Percentiles rank a stretch among this genome's conserved stretches.
Conservation (phyloP, 2,888 invertebrate species). For the Brenthis hecate region DNA sequence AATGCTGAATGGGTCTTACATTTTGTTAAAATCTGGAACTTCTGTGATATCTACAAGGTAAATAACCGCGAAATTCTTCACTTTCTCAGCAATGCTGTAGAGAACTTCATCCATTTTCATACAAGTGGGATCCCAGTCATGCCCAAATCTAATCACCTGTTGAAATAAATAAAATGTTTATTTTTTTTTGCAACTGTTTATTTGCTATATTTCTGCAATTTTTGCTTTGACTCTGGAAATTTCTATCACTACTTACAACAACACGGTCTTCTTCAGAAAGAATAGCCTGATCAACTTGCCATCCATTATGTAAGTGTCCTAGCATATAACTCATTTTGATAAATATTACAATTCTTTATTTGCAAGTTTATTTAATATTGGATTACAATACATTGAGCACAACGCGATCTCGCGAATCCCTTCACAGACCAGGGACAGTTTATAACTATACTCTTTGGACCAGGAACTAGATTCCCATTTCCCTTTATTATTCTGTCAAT, state of each 20-base stretch:
- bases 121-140: conserved; percentile 99
- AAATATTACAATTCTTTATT: conserved; percentile 1
- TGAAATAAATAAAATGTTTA: conserved; percentile 4
- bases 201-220: background rate
- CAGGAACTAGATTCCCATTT: too few species aligned
- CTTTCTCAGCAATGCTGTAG: conserved; percentile 97
- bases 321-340: conserved; percentile 98
- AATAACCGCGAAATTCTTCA: conserved; percentile 99
- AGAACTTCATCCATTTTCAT: conserved; percentile 99
- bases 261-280: conserved; percentile 99
- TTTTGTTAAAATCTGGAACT: conserved; percentile 99
- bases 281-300: conserved; percentile 99
- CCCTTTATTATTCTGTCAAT: too few species aligned
- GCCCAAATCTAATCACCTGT: conserved; percentile 97
- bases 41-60: conserved; percentile 98
- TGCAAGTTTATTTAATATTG: too few species aligned
- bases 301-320: conserved; percentile 99
- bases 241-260: conserved; percentile 86
- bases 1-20: conserved; percentile 82
- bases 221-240: background rate
- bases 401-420: too few species aligned
- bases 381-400: too few species aligned
- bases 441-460: too few species aligned
- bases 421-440: too few species aligned
- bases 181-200: background rate